A percentile compares a stretch with the other conserved stretches of the same genome.
phyloP scores from a whole-genome alignment of 64 coral and sea anemone genomes.

The Stichodactyla mertensii region DNA sequence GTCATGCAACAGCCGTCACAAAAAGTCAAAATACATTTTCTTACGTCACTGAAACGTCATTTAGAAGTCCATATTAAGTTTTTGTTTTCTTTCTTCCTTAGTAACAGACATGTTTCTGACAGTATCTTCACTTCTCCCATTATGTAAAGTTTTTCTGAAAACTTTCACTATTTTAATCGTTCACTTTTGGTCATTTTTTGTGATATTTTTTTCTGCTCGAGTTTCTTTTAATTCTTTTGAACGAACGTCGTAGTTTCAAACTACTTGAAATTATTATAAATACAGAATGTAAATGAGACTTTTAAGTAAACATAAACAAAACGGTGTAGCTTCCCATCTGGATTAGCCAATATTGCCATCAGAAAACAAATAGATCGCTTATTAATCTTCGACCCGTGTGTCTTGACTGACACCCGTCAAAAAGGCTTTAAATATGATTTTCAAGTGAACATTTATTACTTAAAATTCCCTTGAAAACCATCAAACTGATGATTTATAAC shows the following conservation, averaged over 20 bases:
- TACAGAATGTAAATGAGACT: neutral
- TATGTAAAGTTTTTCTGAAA: too few relatives aligned
- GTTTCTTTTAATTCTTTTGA: neutral
- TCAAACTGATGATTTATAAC: neutral
- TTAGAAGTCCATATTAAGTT: too few relatives aligned
- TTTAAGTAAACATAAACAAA: conserved; percentile 8
- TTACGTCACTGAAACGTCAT: too few relatives aligned
- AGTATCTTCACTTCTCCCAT: too few relatives aligned
- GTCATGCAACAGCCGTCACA: too few relatives aligned
- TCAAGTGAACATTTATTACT: neutral
- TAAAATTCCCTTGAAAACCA: neutral
- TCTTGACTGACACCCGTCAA: neutral
- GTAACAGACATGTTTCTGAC: too few relatives aligned
- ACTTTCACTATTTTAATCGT: too few relatives aligned
- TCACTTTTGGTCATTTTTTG: too few relatives aligned
- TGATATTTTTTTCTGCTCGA: too few relatives aligned
- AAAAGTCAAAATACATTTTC: too few relatives aligned
- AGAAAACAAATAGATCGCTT: neutral
- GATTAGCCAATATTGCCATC: neutral
- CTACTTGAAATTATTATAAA: neutral
- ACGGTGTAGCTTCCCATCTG: neutral
- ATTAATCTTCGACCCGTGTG: neutral
- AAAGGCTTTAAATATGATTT: neutral
- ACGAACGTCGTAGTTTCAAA: neutral
- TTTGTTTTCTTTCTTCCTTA: too few relatives aligned